These are phyloP conservation scores for Coptodon rendalli DNA, from an alignment of 2,113 vertebrate genomes.

Conservation along the genomic window DNA sequence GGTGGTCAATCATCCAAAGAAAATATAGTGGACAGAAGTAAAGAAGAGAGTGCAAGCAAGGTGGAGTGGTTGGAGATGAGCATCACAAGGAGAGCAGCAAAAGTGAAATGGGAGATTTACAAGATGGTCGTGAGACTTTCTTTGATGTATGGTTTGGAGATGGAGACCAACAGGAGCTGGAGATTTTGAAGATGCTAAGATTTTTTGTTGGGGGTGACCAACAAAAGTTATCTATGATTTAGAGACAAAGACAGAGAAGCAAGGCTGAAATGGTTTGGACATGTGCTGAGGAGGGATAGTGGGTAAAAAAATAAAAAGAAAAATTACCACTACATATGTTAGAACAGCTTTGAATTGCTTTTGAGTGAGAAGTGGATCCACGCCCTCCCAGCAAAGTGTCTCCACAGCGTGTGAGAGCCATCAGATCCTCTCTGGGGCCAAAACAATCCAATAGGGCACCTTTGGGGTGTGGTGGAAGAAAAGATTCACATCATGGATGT, in stretches of 20 bases:
- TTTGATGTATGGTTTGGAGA: background rate
- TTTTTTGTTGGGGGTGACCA: background rate
- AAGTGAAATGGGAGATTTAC: background rate
- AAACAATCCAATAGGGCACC: background rate
- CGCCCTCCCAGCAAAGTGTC: background rate
- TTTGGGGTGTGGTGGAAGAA: background rate
- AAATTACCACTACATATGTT: background rate
- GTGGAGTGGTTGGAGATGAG: background rate
- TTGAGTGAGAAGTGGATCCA: background rate
- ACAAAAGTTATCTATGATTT: background rate
- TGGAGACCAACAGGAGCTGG: background rate
- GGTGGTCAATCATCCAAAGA: background rate
- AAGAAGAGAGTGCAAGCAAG: background rate
- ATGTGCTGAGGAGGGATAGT: background rate
- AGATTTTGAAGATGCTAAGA: background rate
- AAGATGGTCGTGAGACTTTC: background rate
- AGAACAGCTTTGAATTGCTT: background rate
- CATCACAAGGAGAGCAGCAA: background rate
- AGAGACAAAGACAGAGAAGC: background rate
- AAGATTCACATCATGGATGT: background rate
- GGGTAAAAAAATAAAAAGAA: background rate
- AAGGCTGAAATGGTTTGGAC: background rate
- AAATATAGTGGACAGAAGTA: background rate
- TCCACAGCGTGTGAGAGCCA: background rate
- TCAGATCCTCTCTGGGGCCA: background rate